Evolutionary conservation across 2,797 vertebrate genomes (phyloP), one percentile per base, ranked within the genome.

Genomic region (Galagoides demidoff): DNA sequence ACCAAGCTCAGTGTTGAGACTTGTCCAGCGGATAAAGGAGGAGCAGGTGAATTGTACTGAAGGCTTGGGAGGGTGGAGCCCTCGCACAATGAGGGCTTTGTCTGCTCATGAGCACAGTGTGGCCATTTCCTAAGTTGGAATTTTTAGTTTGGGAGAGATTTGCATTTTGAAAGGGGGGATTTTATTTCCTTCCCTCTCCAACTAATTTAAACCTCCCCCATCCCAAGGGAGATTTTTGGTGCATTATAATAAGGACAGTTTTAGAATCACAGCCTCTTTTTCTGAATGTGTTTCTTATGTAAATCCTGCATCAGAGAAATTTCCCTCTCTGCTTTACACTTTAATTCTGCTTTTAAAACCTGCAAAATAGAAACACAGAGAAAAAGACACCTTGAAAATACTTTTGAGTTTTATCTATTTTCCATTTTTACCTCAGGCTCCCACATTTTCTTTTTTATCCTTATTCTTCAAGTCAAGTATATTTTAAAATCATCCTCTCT

Each of bases 281-380:
- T 92, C 95, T 95, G 86, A 97, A 95, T 55, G 92, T 94, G 95
- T 95, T 94, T 97, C 96, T 97, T 96, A 97, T 96, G 96, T 94
- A 97, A 96, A 97, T 93, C 52, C 86, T 61, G 57, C 90, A 74
- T 93, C 92, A 90, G 92, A 95, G 95, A 95, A 90, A 79, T 84
- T 27, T 95, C 86, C 68, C 88, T 95, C 85, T 27, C 83, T 27
- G 81, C 94, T 68, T 95, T 94, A 89, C 89, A 95, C 95, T 91
- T 88, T 68, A 52, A 59, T 82, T 93, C 96, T 90, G 76, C 95
- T 87, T 92, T 96, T 91, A 92, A 97, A 97, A 97, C 86, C 91
- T 96, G 97, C 73, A 85, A 93, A 93, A 88, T 55, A 93, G 95
- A 97, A 94, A 90, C 88, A 45, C 86, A 88, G 93, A 94, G 91